phyloP scores from a whole-genome alignment of 2,888 invertebrate genomes.

The Drosophila ezoana region DNA sequence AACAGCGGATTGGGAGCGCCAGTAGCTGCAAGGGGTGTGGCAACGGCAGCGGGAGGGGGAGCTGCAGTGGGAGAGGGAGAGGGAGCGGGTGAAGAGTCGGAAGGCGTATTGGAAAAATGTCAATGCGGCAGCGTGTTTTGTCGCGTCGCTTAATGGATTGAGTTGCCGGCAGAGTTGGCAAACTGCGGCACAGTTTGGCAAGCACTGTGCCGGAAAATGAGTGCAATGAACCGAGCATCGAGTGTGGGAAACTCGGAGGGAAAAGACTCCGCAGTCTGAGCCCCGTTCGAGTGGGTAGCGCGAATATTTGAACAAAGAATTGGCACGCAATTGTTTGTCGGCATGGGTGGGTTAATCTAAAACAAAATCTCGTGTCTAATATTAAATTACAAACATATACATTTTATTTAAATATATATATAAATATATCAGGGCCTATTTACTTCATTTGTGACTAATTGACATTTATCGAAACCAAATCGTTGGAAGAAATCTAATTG shows the following conservation, averaged over 20 bases:
- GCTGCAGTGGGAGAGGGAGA: not conserved
- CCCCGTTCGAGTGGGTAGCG: constrained; percentile 35
- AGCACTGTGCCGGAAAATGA: constrained; percentile 17
- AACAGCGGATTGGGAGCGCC: constrained; percentile 57
- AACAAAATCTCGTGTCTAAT: no score
- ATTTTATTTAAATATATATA: no score
- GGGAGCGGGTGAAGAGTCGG: not conserved
- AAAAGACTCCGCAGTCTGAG: constrained; percentile 10
- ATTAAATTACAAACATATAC: no score
- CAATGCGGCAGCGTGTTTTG: constrained; percentile 38
- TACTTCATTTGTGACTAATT: no score
- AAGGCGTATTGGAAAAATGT: constrained; percentile 55
- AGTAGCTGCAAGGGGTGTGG: not conserved
- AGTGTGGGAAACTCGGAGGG: constrained; percentile 9
- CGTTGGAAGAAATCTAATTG: no score
- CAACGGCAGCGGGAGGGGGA: not conserved
- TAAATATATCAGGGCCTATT: no score
- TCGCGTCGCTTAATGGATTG: constrained; percentile 27
- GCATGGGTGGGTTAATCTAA: not conserved
- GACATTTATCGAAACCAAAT: no score
- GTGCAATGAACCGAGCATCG: constrained; percentile 64
- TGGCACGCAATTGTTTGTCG: constrained; percentile 31
- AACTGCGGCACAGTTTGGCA: constrained; percentile 55
- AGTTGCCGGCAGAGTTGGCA: constrained; percentile 19
- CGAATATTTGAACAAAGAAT: constrained; percentile 66